Evolutionary conservation across 2,888 invertebrate genomes (phyloP).

Genomic region (Hyposoter didymator): DNA sequence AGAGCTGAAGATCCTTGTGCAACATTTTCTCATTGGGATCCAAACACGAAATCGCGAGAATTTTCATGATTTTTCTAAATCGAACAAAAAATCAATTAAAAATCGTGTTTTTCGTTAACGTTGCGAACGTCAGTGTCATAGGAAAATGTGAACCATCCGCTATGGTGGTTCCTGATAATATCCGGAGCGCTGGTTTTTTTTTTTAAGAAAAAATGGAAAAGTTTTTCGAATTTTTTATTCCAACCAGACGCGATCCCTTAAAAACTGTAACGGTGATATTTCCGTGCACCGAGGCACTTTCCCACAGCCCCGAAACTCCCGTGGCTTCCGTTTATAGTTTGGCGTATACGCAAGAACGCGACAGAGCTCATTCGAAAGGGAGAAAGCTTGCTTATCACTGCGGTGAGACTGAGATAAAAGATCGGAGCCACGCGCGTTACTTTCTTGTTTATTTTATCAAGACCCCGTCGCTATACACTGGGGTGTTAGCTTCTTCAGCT

Average conservation of each 20-base stretch:
- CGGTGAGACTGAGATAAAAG: constrained; percentile 60
- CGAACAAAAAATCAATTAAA: too few relatives aligned
- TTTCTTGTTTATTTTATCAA: constrained; percentile 71
- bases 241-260: background rate
- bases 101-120: too few relatives aligned
- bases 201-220: background rate
- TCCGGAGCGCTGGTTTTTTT: too few relatives aligned
- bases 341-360: constrained; percentile 29
- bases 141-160: too few relatives aligned
- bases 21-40: too few relatives aligned
- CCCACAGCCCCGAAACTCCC: constrained; percentile 56
- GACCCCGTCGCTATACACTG: constrained; percentile 62
- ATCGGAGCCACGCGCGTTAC: constrained; percentile 64
- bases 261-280: constrained; percentile 51
- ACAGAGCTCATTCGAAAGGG: constrained; percentile 12
- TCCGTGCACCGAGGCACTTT: constrained; percentile 49
- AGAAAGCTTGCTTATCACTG: constrained; percentile 44
- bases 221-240: background rate
- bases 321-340: constrained; percentile 70
- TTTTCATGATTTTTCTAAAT: too few relatives aligned
- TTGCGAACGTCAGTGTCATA: too few relatives aligned
- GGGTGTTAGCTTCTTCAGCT: constrained; percentile 54
- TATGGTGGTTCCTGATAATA: too few relatives aligned
- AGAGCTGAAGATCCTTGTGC: too few relatives aligned
- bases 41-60: too few relatives aligned